Conservation (phyloP, 2,113 vertebrate genomes). For the Dicerorhinus sumatrensis region DNA sequence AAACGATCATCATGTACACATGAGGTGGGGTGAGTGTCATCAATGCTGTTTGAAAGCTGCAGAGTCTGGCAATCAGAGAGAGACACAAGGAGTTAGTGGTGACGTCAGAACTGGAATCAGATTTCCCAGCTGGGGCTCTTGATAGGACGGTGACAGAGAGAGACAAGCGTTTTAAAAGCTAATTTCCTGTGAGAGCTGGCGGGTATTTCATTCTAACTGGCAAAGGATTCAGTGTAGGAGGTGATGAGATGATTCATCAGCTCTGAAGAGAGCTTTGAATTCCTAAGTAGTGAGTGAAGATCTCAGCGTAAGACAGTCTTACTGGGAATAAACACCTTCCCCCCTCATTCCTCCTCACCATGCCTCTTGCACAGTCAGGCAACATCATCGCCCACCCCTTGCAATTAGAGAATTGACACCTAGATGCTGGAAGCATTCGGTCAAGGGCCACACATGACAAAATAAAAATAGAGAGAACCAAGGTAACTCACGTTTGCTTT, state of each 20-base stretch:
- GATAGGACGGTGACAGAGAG: neutral
- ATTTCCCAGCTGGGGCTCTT: neutral
- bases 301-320: neutral
- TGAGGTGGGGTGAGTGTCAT: rapidly evolving
- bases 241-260: neutral
- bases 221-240: neutral
- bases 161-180: neutral
- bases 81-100: neutral
- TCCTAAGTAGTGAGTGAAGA: neutral
- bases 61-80: neutral
- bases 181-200: neutral
- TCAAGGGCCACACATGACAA: neutral
- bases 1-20: rapidly evolving
- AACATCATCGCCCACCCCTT: rapidly evolving
- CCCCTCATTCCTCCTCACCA: rapidly evolving
- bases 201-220: neutral
- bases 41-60: neutral
- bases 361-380: neutral
- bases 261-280: neutral
- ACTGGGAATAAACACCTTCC: neutral
- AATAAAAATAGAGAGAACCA: neutral
- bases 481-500: neutral
- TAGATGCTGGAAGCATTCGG: neutral
- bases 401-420: no score
- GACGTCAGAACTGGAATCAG: neutral